Evolutionary conservation across 2,888 invertebrate genomes (phyloP), one percentile per base, ranked within the genome.

Genomic region (Drosophila meridiana): DNA sequence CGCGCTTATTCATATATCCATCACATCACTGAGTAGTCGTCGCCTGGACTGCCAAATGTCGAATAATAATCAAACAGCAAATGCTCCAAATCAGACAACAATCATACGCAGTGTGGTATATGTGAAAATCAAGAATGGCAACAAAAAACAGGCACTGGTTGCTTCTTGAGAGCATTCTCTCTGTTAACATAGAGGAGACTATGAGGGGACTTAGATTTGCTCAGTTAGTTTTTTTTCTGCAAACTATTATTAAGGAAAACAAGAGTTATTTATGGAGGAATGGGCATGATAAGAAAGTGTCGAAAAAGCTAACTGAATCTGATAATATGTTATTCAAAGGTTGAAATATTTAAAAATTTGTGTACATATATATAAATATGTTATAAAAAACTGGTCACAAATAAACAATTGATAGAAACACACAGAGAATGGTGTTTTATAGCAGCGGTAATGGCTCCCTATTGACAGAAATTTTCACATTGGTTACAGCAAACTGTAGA

Each of bases 21-120:
- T 14, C 52, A 61, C 75, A 55, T 50, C 60, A 55, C 50, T 38
- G 60, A 56, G 53, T 58, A 69, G 71, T 66, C 61, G 38, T 62
- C 58, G 45, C 48, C 63, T 50, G 58, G 65, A 62, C 62, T 65
- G 83, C 55, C 86, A 53, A 82, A 82, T 73, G 83, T 53, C 86
- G 50, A 73, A 76, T 72, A 70, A 61, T 57, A 80, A 76, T 72
- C 67, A 58, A 50, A 61, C 66, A 66, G 67, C 57, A 68, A 71
- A 62, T 55, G 67, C 50, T 72, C 38, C 34, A 52, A 43, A 9
- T 53, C 63, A 42, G 57, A 30, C 70, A 52, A 67, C 75, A 85
- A 78, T 89, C 88, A 85, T 78, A 78, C 88, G 89, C 74, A 67
- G 72, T 61, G 80, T 87, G 65, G 70, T 68, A 55, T 57, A 20